phyloP scores from a whole-genome alignment of 1,140 invertebrate genomes.

The Holotrichia oblita region DNA sequence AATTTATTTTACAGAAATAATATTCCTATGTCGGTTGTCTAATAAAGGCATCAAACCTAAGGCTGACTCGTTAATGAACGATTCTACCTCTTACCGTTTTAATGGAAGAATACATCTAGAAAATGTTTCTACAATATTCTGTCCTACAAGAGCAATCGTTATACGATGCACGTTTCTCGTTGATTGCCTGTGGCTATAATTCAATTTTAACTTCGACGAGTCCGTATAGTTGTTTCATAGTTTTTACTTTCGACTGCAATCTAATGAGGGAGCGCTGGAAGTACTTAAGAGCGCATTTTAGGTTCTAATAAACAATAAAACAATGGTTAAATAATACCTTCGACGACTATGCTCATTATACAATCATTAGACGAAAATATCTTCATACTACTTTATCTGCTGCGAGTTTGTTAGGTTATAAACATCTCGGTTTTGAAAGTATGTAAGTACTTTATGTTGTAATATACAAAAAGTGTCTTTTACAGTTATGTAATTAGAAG shows the following conservation, averaged over 20 bases:
- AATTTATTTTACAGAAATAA: neutral
- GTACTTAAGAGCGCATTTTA: neutral
- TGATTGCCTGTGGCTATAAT: constrained; percentile 9
- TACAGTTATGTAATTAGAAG: too few relatives aligned
- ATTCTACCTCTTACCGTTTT: constrained; percentile 36
- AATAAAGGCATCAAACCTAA: constrained; percentile 39
- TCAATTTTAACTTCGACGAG: neutral
- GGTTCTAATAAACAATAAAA: constrained; percentile 21
- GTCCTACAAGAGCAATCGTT: neutral
- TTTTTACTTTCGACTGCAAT: neutral
- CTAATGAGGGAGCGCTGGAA: neutral
- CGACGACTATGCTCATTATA: neutral
- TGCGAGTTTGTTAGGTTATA: neutral
- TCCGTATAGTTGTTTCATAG: neutral
- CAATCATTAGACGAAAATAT: neutral
- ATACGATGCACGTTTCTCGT: constrained; percentile 2
- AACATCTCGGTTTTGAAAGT: too few relatives aligned
- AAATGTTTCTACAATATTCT: constrained; percentile 25
- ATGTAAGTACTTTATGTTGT: too few relatives aligned
- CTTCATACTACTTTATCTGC: neutral
- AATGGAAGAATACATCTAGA: constrained; percentile 33
- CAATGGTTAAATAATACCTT: constrained; percentile 17
- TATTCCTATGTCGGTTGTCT: neutral
- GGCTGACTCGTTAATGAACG: constrained; percentile 35
- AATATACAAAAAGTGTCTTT: too few relatives aligned